These are phyloP conservation scores for Anas platyrhynchos DNA, from an alignment of 2,113 vertebrate genomes.

Conservation along the genomic window DNA sequence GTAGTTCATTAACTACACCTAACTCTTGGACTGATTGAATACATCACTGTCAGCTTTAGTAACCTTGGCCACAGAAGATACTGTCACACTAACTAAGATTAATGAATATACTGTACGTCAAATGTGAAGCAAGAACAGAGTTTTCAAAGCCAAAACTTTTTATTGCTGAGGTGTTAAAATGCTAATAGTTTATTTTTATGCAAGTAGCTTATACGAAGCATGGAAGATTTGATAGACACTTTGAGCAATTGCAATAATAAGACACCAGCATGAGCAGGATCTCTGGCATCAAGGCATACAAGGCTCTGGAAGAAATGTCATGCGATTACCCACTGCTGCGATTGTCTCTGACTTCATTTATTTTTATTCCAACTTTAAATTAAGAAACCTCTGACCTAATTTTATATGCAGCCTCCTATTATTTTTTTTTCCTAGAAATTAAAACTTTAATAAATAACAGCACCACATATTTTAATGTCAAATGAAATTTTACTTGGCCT, in stretches of 20 bases:
- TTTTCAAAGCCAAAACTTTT: conserved; percentile 44
- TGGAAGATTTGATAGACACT: conserved; percentile 35
- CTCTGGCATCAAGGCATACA: neutral
- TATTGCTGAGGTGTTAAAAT: conserved; percentile 45
- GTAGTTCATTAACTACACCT: conserved; percentile 31
- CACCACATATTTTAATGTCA: neutral
- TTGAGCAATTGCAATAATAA: conserved; percentile 47
- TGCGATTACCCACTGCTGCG: neutral
- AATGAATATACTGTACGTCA: conserved; percentile 43
- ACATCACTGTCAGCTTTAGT: conserved; percentile 26
- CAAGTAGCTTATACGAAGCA: neutral
- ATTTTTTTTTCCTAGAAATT: neutral
- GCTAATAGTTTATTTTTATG: conserved; percentile 28
- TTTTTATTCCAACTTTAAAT: neutral
- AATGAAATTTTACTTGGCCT: neutral
- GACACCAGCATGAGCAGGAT: neutral
- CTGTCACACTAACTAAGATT: conserved; percentile 24
- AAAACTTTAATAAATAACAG: neutral
- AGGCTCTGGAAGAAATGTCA: neutral
- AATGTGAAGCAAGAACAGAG: conserved; percentile 11
- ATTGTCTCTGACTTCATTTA: neutral
- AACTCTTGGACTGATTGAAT: neutral
- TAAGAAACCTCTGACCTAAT: neutral
- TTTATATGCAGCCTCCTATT: neutral
- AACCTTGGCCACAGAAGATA: conserved; percentile 12